Percentiles rank a stretch among this genome's conserved stretches.
phyloP scores from a whole-genome alignment of 1,140 invertebrate species.

The Platyscapa corneri region DNA sequence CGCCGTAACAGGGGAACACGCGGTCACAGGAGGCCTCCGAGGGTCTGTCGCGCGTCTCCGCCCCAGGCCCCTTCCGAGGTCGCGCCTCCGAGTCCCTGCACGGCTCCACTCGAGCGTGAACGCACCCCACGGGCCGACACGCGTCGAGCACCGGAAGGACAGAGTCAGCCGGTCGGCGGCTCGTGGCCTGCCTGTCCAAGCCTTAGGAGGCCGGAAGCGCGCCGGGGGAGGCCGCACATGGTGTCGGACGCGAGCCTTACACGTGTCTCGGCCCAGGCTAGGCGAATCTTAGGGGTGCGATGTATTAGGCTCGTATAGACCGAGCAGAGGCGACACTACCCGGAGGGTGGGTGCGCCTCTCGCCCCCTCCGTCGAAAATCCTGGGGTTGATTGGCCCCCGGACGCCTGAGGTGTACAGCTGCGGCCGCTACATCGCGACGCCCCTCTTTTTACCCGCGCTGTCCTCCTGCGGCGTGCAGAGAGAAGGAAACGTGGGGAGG shows the following conservation, averaged over 20 bases:
- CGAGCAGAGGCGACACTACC: neutral
- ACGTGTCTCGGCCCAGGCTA: neutral
- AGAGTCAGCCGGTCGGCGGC: neutral
- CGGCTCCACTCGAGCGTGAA: conserved; percentile 9
- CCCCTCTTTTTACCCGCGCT: neutral
- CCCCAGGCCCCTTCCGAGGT: conserved; percentile 59
- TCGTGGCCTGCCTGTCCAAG: conserved; percentile 24
- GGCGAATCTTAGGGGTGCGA: conserved; percentile 38
- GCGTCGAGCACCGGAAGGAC: conserved; percentile 14
- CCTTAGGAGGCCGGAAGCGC: conserved; percentile 14
- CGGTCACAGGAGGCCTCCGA: conserved; percentile 62
- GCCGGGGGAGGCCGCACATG: no score
- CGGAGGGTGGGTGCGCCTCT: conserved; percentile 7
- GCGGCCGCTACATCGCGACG: neutral
- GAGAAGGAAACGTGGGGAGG: neutral
- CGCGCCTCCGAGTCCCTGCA: conserved; percentile 52
- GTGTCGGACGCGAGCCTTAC: neutral
- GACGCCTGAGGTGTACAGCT: neutral
- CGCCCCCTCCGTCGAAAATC: conserved; percentile 27
- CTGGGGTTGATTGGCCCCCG: conserved; percentile 21
- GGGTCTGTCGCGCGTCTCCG: conserved; percentile 55
- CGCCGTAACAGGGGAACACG: conserved; percentile 70
- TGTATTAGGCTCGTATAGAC: conserved; percentile 47
- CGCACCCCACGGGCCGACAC: neutral
- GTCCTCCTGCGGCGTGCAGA: neutral